Conservation (phyloP, 1,140 invertebrate species). For the Drosophila leontia region DNA sequence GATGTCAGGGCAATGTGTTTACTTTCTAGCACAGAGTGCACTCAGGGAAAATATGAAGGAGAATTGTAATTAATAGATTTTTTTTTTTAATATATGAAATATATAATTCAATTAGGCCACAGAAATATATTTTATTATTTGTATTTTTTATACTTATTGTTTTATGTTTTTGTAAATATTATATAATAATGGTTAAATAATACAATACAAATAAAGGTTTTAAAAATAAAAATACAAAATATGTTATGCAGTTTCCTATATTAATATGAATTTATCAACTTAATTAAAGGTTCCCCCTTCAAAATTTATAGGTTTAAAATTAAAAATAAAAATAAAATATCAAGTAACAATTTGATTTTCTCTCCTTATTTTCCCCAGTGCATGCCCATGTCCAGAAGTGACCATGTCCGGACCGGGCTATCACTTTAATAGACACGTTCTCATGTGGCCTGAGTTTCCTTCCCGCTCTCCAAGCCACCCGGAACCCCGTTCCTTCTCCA, state of each 20-base stretch:
- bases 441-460: conserved; percentile 37
- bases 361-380: conserved; percentile 3
- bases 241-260: not conserved
- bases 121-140: not conserved
- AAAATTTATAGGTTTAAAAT: too few species aligned
- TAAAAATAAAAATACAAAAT: not conserved
- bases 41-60: not conserved
- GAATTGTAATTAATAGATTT: not conserved
- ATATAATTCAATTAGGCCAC: not conserved
- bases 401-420: conserved; percentile 41
- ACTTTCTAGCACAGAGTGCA: conserved; percentile 31
- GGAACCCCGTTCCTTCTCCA: conserved; percentile 3
- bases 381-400: conserved; percentile 42
- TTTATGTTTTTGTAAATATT: not conserved
- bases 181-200: not conserved
- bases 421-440: conserved; percentile 62
- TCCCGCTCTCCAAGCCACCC: conserved; percentile 6
- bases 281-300: not conserved
- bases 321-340: not conserved
- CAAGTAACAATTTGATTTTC: not conserved
- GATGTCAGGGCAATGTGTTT: conserved; percentile 55
- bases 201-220: not conserved
- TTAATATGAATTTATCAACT: not conserved
- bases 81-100: not conserved
- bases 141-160: too few species aligned